phyloP scores from a whole-genome alignment of 2,797 vertebrate species.

The Catostomus latipinnis region DNA sequence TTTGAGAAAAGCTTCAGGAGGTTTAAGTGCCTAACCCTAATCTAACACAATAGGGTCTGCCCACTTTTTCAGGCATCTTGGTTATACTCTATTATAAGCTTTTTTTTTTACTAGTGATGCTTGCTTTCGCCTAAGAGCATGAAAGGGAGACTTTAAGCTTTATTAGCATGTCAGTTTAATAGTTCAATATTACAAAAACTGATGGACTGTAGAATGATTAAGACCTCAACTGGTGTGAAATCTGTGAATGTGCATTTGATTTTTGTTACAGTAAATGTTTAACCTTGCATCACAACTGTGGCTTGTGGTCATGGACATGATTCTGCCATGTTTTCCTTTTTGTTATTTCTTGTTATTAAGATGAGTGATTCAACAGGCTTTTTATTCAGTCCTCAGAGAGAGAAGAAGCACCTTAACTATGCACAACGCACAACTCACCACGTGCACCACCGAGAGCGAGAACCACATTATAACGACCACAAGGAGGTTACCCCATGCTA shows the following conservation, averaged over 20 bases:
- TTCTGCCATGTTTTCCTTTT: slow-evolving; percentile 18
- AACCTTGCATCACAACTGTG: slow-evolving; percentile 27
- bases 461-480: no score
- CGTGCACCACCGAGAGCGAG: no score
- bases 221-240: slow-evolving; percentile 5
- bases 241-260: slow-evolving; percentile 22
- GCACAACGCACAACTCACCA: no score
- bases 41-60: no score
- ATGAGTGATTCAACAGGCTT: slow-evolving; percentile 2
- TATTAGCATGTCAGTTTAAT: slow-evolving; percentile 6
- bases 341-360: neutral
- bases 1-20: no score
- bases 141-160: neutral
- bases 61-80: no score
- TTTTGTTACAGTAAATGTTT: slow-evolving; percentile 39
- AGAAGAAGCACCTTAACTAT: slow-evolving; percentile 5
- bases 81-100: no score
- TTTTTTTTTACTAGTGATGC: no score
- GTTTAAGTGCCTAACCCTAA: no score
- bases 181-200: slow-evolving; percentile 5
- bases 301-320: slow-evolving; percentile 13
- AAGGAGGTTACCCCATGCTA: no score
- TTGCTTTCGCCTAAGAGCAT: no score
- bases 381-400: slow-evolving; percentile 20
- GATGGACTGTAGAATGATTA: slow-evolving; percentile 1